Base-by-base conservation (phyloP, 2,797 vertebrate genomes). In the Bufotes viridis region DNA sequence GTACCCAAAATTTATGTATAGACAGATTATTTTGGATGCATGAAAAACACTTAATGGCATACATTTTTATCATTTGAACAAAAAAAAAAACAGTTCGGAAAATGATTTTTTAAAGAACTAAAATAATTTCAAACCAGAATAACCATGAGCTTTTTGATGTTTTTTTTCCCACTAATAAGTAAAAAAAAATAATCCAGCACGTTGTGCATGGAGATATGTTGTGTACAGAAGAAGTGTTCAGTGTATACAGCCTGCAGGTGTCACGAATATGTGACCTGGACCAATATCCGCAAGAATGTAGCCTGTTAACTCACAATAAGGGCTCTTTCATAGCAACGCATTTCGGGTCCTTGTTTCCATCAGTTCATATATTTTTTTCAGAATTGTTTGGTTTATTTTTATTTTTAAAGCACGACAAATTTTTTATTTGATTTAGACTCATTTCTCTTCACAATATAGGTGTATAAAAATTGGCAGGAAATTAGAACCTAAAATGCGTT, bases 91-190 rank as follows among this genome's bases (percentile, higher is more conserved):
- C 22, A n/a, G n/a, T 24, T 24, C 0, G 0, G n/a, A 18, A 12
- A 24, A n/a, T 24, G 14, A 34, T 7, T 69, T 26, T 63, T 26
- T 14, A 12, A 15, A 12, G 22, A 13, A 34, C 13, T 42, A 81
- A 81, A 67, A 78, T 22, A 20, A 58, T 58, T 83, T 70, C 65
- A 67, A 83, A 24, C 24, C n/a, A 12, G 12, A 53, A 67, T 69
- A 82, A 26, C 53, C 13, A 81, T 63, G 14, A 20, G 63, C 34
- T 14, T 22, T 58, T 53, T 67, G 15, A 53, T 15, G 17, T 51
- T 3, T 24, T 51, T 75, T 26, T 26, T 17, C n/a, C 67, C 51
- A 29, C 15, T 17, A 63, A 22, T 57, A 49, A 11, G 10, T 81
- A 63, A 11, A 60, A n/a, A 51, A 53, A 9, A 3, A 51, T 10